These are phyloP conservation scores for Eufriesea mexicana DNA, from an alignment of 1,140 invertebrate genomes.

Conservation along the genomic window DNA sequence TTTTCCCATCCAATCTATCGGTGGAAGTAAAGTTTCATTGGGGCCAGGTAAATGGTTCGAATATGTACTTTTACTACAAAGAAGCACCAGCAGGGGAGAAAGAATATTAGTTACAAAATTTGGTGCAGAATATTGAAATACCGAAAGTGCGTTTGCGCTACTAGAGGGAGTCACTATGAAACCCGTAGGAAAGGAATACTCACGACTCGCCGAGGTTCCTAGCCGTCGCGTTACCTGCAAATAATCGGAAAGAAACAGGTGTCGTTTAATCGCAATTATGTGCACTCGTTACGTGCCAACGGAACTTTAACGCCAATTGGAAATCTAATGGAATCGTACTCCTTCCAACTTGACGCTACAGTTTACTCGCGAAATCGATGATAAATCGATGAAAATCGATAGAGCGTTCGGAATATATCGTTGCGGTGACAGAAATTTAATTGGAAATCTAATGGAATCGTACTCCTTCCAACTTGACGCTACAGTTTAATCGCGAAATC, in stretches of 20 bases:
- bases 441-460: background rate
- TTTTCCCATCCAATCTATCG: background rate
- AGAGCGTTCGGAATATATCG: too few relatives aligned
- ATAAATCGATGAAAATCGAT: too few relatives aligned
- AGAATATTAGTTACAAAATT: constrained; percentile 71
- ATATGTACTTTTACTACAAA: background rate
- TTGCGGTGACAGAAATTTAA: too few relatives aligned
- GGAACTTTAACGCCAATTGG: background rate
- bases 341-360: background rate
- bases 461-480: background rate
- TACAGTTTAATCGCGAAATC: background rate
- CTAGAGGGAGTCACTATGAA: background rate
- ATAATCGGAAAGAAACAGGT: constrained; percentile 30
- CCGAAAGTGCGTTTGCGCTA: constrained; percentile 20
- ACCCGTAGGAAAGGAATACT: constrained; percentile 66
- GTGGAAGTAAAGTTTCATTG: background rate
- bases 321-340: background rate
- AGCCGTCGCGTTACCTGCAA: constrained; percentile 75
- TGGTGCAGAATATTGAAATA: constrained; percentile 48
- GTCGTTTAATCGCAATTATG: constrained; percentile 2
- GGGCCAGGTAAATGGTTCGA: background rate
- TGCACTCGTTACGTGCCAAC: background rate
- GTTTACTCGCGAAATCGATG: background rate
- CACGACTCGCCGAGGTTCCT: constrained; percentile 80
- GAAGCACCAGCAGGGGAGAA: constrained; percentile 40